Conservation (phyloP, 1,140 invertebrate species). For the Formica exsecta region DNA sequence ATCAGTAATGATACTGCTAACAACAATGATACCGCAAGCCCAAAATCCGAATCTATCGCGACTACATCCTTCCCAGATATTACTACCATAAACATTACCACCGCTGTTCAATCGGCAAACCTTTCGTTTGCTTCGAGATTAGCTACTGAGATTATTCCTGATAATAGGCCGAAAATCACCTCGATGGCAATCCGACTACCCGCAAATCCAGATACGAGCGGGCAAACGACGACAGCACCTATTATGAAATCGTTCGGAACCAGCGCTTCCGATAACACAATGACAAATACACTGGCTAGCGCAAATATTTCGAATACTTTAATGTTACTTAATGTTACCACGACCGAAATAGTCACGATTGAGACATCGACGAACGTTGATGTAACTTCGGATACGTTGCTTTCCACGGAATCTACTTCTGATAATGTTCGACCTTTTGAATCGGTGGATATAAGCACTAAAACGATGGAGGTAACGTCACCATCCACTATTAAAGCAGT, state of each 20-base stretch:
- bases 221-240: neutral
- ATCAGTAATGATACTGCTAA: slow-evolving; percentile 77
- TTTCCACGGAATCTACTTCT: slow-evolving; percentile 7
- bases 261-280: neutral
- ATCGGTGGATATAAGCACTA: neutral
- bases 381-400: neutral
- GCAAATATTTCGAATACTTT: neutral
- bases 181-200: neutral
- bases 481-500: neutral
- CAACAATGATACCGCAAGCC: slow-evolving; percentile 77
- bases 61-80: slow-evolving; percentile 68
- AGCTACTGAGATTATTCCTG: neutral
- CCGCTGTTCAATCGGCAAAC: neutral
- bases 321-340: neutral
- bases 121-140: neutral
- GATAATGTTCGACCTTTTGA: neutral
- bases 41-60: slow-evolving; percentile 45
- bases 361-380: neutral
- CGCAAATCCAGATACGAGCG: neutral
- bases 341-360: neutral
- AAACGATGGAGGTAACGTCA: neutral
- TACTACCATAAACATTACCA: slow-evolving; percentile 52
- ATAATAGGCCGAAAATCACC: neutral
- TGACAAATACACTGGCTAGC: neutral
- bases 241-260: neutral